Evolutionary conservation across 1,140 invertebrate species (phyloP).

Genomic region (Drosophila kohkoa): DNA sequence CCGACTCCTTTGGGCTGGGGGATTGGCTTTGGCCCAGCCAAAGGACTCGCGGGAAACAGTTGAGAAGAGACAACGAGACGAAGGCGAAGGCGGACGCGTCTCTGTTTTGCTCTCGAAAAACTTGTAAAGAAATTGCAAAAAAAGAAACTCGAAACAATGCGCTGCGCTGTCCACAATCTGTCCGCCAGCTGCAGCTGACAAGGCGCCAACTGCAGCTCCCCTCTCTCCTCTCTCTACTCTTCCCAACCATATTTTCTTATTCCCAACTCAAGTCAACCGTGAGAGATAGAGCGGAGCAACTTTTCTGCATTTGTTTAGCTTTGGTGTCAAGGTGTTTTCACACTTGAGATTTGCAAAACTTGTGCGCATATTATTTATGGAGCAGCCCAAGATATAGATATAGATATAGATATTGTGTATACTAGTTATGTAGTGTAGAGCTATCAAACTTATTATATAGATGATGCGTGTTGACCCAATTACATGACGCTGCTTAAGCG

Average conservation of each 20-base stretch:
- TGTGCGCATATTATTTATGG: slow-evolving; percentile 26
- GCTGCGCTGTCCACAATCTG: neutral
- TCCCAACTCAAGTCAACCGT: neutral
- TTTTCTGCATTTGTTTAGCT: slow-evolving; percentile 67
- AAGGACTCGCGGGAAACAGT: slow-evolving; percentile 50
- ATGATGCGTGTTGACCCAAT: slow-evolving; percentile 42
- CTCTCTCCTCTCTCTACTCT: neutral
- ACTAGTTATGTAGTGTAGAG: neutral
- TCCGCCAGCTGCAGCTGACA: slow-evolving; percentile 67
- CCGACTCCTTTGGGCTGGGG: slow-evolving; percentile 7
- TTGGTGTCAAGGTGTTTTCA: slow-evolving; percentile 69
- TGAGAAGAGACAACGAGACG: slow-evolving; percentile 8
- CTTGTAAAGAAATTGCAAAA: slow-evolving; percentile 28
- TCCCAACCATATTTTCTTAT: neutral
- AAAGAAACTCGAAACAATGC: slow-evolving; percentile 21
- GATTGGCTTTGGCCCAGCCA: slow-evolving; percentile 47
- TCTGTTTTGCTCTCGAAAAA: slow-evolving; percentile 16
- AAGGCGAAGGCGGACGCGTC: neutral
- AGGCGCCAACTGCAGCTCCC: slow-evolving; percentile 51
- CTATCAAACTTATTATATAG: neutral
- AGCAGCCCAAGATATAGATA: slow-evolving; percentile 7
- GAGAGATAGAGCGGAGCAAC: slow-evolving; percentile 47
- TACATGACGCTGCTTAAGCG: slow-evolving; percentile 13
- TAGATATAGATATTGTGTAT: slow-evolving; percentile 9
- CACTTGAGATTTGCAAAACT: slow-evolving; percentile 73